Percentiles rank a stretch among this genome's conserved stretches.
These are phyloP conservation scores for Psephotus haematonotus DNA, from an alignment of 2,113 vertebrate genomes.

Conservation along the genomic window DNA sequence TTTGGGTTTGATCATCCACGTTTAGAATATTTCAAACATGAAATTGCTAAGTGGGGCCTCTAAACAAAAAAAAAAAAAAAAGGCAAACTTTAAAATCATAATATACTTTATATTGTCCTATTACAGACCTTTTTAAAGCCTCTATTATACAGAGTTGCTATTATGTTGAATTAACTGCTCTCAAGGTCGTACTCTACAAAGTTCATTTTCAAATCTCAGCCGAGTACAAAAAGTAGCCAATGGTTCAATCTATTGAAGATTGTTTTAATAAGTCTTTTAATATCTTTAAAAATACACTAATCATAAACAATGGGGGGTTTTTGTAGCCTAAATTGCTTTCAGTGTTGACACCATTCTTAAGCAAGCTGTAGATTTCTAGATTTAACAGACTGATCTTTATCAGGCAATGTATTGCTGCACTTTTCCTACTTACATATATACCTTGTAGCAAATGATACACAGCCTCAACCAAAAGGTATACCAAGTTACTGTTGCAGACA, in stretches of 20 bases:
- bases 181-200: background rate
- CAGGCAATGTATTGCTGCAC: background rate
- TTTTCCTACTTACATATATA: background rate
- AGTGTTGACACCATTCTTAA: accelerated
- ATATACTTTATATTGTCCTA: background rate
- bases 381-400: background rate
- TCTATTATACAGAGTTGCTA: background rate
- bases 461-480: accelerated
- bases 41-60: background rate
- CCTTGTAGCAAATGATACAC: background rate
- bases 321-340: background rate
- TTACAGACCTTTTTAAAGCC: background rate
- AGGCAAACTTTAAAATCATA: background rate
- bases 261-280: background rate
- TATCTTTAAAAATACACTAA: background rate
- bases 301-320: background rate
- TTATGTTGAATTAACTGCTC: background rate
- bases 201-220: background rate
- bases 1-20: background rate
- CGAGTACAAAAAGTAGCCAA: background rate
- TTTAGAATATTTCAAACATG: background rate
- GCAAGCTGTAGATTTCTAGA: accelerated
- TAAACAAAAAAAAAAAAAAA: background rate
- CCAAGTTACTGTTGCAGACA: background rate
- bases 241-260: background rate